These are phyloP conservation scores for Globia sparganii DNA, from an alignment of 2,888 invertebrate genomes.

Conservation along the genomic window DNA sequence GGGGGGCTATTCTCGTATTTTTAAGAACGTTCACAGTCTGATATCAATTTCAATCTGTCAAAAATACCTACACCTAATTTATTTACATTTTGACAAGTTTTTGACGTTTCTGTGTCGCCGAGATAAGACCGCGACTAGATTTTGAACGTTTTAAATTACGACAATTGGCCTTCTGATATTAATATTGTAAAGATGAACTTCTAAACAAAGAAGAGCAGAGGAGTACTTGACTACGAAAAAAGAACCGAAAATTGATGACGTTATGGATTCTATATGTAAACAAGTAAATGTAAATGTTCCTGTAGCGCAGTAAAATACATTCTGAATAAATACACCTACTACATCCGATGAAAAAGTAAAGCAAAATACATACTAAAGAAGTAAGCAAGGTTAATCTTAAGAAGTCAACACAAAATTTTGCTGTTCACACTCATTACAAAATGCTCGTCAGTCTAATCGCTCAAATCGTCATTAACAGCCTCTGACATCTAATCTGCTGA, in stretches of 20 bases:
- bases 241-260: not conserved
- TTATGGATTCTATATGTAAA: not conserved
- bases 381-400: not conserved
- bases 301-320: not conserved
- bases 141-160: no score
- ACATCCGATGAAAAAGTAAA: not conserved
- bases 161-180: no score
- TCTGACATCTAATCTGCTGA: conserved; percentile 36
- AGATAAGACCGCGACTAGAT: no score
- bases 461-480: conserved; percentile 2
- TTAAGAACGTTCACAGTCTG: no score
- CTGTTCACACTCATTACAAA: conserved; percentile 19
- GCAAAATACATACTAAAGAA: not conserved
- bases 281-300: not conserved
- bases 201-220: not conserved
- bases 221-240: not conserved
- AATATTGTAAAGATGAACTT: conserved; percentile 2
- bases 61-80: no score
- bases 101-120: no score
- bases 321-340: not conserved
- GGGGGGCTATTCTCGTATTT: no score
- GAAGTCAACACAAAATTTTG: conserved; percentile 1
- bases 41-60: no score
- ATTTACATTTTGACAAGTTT: no score
- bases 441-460: conserved; percentile 4